Percentiles rank a stretch among this genome's conserved stretches.
Evolutionary conservation across 2,113 vertebrate species (phyloP).

Genomic region (Electrona antarctica): DNA sequence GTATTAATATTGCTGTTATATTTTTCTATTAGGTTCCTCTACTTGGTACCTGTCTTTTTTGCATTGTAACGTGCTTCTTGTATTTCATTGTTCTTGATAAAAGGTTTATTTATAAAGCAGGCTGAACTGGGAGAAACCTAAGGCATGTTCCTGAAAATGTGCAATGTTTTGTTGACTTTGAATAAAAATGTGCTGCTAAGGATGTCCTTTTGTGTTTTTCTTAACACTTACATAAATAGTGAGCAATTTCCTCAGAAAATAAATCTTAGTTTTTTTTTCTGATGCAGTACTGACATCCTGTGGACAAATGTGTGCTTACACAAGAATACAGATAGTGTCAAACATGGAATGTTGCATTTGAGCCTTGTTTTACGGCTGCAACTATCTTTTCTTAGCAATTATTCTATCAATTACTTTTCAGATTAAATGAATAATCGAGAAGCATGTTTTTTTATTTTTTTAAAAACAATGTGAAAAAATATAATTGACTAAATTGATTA

Average conservation of each 20-base stretch:
- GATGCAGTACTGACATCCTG: constrained; percentile 67
- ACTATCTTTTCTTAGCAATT: too few relatives aligned
- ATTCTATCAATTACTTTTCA: too few relatives aligned
- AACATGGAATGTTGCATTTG: constrained; percentile 34
- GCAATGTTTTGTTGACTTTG: constrained; percentile 75
- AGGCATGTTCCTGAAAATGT: constrained; percentile 80
- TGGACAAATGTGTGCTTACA: constrained; percentile 58
- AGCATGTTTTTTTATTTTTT: too few relatives aligned
- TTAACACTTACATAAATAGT: neutral
- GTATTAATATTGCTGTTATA: constrained; percentile 68
- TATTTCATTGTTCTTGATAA: constrained; percentile 59
- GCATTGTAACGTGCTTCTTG: constrained; percentile 61
- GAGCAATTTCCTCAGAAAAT: too few relatives aligned
- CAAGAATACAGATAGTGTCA: neutral
- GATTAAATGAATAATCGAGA: too few relatives aligned
- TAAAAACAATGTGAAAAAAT: too few relatives aligned
- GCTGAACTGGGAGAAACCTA: constrained; percentile 61
- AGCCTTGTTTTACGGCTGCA: neutral
- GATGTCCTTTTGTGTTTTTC: constrained; percentile 18
- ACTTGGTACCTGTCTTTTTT: constrained; percentile 47
- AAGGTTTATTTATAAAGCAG: constrained; percentile 50
- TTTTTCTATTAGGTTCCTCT: constrained; percentile 68
- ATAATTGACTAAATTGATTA: too few relatives aligned
- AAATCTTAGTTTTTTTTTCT: too few relatives aligned
- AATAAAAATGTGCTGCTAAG: constrained; percentile 78